Percentiles rank a stretch among this genome's conserved stretches.
Evolutionary conservation across 2,797 vertebrate genomes (phyloP).

Genomic region (Coregonus suidteri): DNA sequence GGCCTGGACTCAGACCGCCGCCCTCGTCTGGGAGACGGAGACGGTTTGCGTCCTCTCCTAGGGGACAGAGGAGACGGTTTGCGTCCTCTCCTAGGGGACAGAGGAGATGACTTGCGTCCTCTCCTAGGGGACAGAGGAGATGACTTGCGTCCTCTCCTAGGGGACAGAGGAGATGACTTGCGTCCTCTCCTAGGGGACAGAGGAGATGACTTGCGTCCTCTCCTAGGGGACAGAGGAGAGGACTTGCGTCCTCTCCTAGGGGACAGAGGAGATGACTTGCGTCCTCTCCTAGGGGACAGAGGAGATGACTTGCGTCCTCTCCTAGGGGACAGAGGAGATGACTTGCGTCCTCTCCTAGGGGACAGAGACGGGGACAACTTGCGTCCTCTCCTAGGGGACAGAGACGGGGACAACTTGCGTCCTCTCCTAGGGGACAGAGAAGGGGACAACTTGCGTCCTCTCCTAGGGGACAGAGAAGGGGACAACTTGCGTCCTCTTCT

Average conservation of each 20-base stretch:
- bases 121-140: neutral
- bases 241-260: slow-evolving; percentile 12
- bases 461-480: slow-evolving; percentile 29
- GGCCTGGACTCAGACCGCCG: slow-evolving; percentile 49
- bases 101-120: neutral
- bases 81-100: neutral
- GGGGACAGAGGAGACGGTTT: neutral
- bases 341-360: neutral
- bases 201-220: neutral
- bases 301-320: neutral
- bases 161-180: neutral
- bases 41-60: slow-evolving; percentile 11
- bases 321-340: neutral
- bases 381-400: slow-evolving; percentile 8
- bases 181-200: slow-evolving; percentile 7
- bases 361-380: neutral
- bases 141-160: neutral
- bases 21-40: slow-evolving; percentile 28
- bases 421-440: neutral
- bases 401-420: neutral
- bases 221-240: slow-evolving; percentile 13
- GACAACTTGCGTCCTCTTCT: neutral
- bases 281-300: neutral
- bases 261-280: neutral
- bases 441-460: neutral